phyloP scores from a whole-genome alignment of 2,113 vertebrate species.

The Anhinga anhinga region DNA sequence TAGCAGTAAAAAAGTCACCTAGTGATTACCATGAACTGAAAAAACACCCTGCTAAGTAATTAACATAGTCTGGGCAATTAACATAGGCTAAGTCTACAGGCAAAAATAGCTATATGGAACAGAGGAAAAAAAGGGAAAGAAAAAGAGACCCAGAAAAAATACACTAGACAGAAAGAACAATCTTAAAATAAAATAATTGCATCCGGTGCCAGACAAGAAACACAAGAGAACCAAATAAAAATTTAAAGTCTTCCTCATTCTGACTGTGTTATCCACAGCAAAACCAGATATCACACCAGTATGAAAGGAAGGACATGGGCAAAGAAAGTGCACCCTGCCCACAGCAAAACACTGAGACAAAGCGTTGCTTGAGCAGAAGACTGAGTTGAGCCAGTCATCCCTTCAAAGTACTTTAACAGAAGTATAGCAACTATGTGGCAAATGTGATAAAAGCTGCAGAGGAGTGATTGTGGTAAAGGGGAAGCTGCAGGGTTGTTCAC shows the following conservation, averaged over 20 bases:
- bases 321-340: not conserved
- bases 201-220: not conserved
- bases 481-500: not conserved
- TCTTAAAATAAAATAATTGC: not conserved
- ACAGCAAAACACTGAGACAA: not conserved
- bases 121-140: not conserved
- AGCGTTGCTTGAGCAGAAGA: not conserved
- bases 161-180: not conserved
- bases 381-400: not conserved
- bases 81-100: not conserved
- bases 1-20: not conserved
- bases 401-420: not conserved
- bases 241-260: not conserved
- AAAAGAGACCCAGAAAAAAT: not conserved
- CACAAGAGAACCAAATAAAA: not conserved
- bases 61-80: constrained; percentile 23
- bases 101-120: not conserved
- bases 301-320: not conserved
- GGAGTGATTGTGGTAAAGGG: not conserved
- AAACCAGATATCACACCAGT: not conserved
- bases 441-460: not conserved
- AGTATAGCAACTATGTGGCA: not conserved
- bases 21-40: not conserved
- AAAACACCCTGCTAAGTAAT: constrained; percentile 18
- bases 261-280: not conserved